Evolutionary conservation across 1,140 invertebrate species (phyloP), one percentile per base, ranked within the genome.

Genomic region (Drosophila biarmipes): DNA sequence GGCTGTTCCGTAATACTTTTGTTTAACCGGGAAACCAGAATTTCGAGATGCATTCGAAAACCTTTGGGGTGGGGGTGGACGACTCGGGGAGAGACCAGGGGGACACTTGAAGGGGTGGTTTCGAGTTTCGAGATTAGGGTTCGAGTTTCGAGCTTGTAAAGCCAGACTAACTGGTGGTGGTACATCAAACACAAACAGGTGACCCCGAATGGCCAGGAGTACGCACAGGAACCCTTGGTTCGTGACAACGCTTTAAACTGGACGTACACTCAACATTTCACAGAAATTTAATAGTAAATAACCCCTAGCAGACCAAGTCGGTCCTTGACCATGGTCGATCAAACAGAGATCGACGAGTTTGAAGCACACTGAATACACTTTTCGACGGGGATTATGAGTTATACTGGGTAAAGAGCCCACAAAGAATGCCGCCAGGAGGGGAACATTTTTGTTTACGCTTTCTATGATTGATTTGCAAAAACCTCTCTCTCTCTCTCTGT

Each of bases 21-120:
- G 24, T 24, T 29, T 19, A 58, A 56, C 58, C 35, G n/a, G 27
- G 40, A 46, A 64, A 63, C 63, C 63, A 64, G 43, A 66, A 66
- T 67, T 49, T 51, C 38, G 34, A 51, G 58, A 27, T 64, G 35
- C 46, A 34, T 34, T 12, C 10, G 7, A 49, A 49, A 49, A 63
- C 59, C 63, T 67, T 66, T 24, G n/a, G 37, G 15, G 29, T 53
- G 46, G 21, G 29, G 58, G 45, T 43, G 40, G 15, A 19, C 15
- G 34, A 40, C 57, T 38, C 49, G 11, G 52, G 51, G 51, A 56
- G 24, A 57, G 53, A 61, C 51, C 56, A 21, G 24, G 58, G 37
- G 17, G 27, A 59, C 54, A 63, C 59, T 61, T 40, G 11, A 40
- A 17, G 21, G 17, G 51, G 17, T 19, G 51, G 17, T 43, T 19